Evolutionary conservation across 2,797 vertebrate genomes (phyloP).

Genomic region (Oryzias sinensis): DNA sequence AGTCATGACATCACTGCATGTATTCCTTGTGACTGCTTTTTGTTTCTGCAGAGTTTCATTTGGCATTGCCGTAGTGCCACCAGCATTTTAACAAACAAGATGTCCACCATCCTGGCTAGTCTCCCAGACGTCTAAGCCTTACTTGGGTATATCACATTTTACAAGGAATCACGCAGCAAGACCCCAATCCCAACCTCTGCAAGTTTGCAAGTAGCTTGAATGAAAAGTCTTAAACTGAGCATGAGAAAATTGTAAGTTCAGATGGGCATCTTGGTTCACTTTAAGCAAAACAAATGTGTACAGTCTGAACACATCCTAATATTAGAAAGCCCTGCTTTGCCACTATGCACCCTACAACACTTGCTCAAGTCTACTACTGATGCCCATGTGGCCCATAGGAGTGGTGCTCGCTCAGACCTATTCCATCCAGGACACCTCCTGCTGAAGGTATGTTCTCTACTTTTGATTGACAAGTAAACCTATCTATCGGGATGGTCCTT

Average conservation of each 20-base stretch:
- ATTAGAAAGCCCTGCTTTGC: neutral
- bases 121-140: neutral
- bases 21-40: neutral
- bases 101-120: neutral
- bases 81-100: neutral
- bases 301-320: neutral
- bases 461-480: neutral
- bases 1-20: neutral
- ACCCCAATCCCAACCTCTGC: neutral
- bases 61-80: neutral
- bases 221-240: neutral
- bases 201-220: neutral
- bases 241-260: neutral
- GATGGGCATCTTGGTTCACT: neutral
- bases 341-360: neutral
- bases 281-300: neutral
- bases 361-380: neutral
- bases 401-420: neutral
- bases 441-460: neutral
- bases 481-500: neutral
- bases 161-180: neutral
- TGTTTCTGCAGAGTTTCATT: neutral
- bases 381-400: neutral
- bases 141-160: neutral
- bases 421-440: neutral